phyloP scores from a whole-genome alignment of 2,888 invertebrate genomes.

The Papilio protenor region DNA sequence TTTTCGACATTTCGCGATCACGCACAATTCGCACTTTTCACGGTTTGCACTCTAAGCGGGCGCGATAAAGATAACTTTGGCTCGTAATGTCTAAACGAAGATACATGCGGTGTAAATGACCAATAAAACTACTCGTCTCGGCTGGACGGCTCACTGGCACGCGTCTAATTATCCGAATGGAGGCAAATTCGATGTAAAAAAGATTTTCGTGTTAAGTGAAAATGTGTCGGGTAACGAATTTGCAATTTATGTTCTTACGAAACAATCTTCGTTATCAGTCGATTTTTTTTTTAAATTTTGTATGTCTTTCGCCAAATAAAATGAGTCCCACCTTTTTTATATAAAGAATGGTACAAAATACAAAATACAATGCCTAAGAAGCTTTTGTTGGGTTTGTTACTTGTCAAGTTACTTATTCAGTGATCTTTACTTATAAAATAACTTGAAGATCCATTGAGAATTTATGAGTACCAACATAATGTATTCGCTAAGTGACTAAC shows the following conservation, averaged over 20 bases:
- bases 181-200: conserved; percentile 69
- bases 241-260: conserved; percentile 20
- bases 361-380: not conserved
- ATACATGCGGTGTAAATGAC: conserved; percentile 73
- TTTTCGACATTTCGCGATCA: conserved; percentile 37
- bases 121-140: conserved; percentile 78
- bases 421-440: not conserved
- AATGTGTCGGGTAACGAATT: conserved; percentile 56
- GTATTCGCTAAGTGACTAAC: conserved; percentile 22
- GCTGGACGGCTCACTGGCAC: conserved; percentile 79
- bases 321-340: not conserved
- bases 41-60: conserved; percentile 54
- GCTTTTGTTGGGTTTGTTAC: not conserved
- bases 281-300: not conserved
- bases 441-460: not conserved
- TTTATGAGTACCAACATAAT: not conserved
- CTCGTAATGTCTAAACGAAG: conserved; percentile 60
- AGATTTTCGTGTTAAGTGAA: conserved; percentile 71
- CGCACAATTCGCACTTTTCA: conserved; percentile 28
- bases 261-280: conserved; percentile 10
- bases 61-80: conserved; percentile 58
- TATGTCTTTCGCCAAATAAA: conserved; percentile 22
- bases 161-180: conserved; percentile 76
- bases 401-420: not conserved
- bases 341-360: conserved; percentile 17